Base-by-base conservation (phyloP, 2,797 vertebrate species). In the Pempheris klunzingeri region DNA sequence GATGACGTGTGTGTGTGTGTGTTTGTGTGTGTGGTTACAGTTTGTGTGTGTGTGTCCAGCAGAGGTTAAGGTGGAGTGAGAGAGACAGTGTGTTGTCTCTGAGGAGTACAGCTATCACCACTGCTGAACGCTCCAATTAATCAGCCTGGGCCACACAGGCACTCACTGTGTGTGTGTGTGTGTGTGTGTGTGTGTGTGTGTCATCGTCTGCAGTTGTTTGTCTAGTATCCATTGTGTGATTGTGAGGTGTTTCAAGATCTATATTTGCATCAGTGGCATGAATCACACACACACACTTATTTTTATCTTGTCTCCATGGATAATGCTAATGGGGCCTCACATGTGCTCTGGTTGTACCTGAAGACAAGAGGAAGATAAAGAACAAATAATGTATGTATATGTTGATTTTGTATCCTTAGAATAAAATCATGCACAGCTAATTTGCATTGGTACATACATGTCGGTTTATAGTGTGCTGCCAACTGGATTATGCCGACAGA, bases 71-170 rank as follows among this genome's bases (percentile, higher is more conserved):
- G 90, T 88, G 87, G 84, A 87, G 80, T 79, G 68, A 78, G 76
- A 61, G 80, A 81, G 87, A 90, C 83, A 73, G 88, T 77, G 86
- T 77, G 87, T 89, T 90, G 89, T 90, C 93, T 91, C 92, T 39
- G 75, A 92, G 90, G 92, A 90, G 63, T 66, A 69, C 79, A 91
- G 89, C 92, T 80, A 92, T 94, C 90, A 90, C 78, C 2, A n/a
- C 78, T 10, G 58, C 81, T 92, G 85, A 93, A 91, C 60, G 60
- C 81, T 83, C 72, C 91, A 92, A 94, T 93, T 92, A 92, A 93
- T 94, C 93, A 94, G 62, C 73, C 58, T 0, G n/a, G 77, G 83
- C 87, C 84, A 83, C 84, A 79, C 77, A 71, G 41, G 68, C 70
- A 18, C 76, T 58, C 34, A 1, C 24, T 49, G 8, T 68, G 69